Percentiles rank a stretch among this genome's conserved stretches.
phyloP scores from a whole-genome alignment of 2,888 invertebrate genomes.

The Bellardia pandia region DNA sequence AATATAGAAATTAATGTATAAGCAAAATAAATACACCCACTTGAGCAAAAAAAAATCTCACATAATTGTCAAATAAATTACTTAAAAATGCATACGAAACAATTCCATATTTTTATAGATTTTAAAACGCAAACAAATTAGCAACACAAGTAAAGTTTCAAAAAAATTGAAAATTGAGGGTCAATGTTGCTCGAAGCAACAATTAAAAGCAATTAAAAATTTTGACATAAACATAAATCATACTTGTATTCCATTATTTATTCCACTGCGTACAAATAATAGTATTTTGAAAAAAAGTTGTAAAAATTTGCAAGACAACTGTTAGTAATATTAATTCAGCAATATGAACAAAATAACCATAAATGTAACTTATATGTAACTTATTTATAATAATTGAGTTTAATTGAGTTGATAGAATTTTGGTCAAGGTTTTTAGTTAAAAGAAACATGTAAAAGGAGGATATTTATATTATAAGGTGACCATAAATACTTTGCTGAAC shows the following conservation, averaged over 20 bases:
- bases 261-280: background rate
- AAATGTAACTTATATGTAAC: too few species aligned
- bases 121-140: conserved; percentile 25
- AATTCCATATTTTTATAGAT: background rate
- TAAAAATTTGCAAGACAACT: too few species aligned
- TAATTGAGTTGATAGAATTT: too few species aligned
- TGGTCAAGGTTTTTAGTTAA: too few species aligned
- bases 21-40: conserved; percentile 35
- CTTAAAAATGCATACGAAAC: background rate
- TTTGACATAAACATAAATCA: conserved; percentile 39
- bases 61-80: conserved; percentile 17
- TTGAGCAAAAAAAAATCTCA: conserved; percentile 2
- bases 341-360: too few species aligned
- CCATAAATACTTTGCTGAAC: too few species aligned
- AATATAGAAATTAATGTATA: background rate
- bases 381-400: too few species aligned
- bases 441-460: too few species aligned
- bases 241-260: background rate
- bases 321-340: too few species aligned
- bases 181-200: conserved; percentile 1
- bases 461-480: too few species aligned
- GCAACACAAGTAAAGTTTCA: background rate
- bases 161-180: background rate
- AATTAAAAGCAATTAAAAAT: conserved; percentile 51
- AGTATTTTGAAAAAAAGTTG: too few species aligned